Conservation (phyloP, 2,797 vertebrate species). For the Muraenolepis orangiensis region DNA sequence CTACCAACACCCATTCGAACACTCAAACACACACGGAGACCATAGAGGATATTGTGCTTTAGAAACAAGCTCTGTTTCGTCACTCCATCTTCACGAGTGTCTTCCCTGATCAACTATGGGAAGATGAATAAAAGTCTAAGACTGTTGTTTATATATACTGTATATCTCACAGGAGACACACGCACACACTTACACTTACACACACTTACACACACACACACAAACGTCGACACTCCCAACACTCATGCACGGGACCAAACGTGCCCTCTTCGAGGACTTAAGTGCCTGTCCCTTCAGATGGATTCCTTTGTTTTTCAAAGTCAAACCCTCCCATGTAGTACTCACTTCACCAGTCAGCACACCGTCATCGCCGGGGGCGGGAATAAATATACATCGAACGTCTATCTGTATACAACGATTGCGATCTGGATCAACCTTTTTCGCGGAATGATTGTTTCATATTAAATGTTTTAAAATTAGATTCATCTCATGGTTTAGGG, state of each 20-base stretch:
- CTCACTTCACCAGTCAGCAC: background rate
- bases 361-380: background rate
- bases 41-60: background rate
- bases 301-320: background rate
- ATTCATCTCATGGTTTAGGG: background rate
- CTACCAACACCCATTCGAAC: conserved; percentile 28
- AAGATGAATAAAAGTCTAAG: background rate
- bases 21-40: conserved; percentile 15
- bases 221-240: conserved; percentile 25
- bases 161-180: conserved; percentile 17
- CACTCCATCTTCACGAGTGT: too few relatives aligned
- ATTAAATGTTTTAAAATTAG: background rate
- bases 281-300: background rate
- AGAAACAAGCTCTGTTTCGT: background rate
- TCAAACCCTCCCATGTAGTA: too few relatives aligned
- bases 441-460: background rate
- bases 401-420: background rate
- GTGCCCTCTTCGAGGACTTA: conserved; percentile 39
- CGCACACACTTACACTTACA: conserved; percentile 19
- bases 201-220: conserved; percentile 23
- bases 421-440: background rate
- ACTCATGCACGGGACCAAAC: conserved; percentile 35
- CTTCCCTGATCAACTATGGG: too few relatives aligned
- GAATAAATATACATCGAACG: background rate
- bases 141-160: background rate